Evolutionary conservation across 1,140 invertebrate genomes (phyloP).

Genomic region (Brachystomella parvula): DNA sequence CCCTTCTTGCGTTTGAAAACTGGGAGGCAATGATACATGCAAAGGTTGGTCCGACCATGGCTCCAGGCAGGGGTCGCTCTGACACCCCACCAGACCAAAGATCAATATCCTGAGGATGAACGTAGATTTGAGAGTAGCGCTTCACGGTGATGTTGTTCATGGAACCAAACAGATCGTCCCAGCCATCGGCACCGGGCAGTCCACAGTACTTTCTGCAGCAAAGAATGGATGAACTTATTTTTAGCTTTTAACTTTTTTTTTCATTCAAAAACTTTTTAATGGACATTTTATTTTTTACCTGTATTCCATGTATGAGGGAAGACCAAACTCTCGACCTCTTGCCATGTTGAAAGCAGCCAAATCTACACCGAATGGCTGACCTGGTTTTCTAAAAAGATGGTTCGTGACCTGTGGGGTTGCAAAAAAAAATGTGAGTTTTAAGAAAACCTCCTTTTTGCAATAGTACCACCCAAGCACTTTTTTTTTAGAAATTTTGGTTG

Average conservation of each 20-base stretch:
- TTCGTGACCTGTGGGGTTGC: constrained; percentile 58
- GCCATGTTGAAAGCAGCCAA: constrained; percentile 92
- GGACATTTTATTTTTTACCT: constrained; percentile 42
- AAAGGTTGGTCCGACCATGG: constrained; percentile 89
- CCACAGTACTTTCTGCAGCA: constrained; percentile 73
- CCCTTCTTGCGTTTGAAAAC: constrained; percentile 79
- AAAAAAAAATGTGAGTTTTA: constrained; percentile 1
- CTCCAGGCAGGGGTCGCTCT: constrained; percentile 69
- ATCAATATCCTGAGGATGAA: constrained; percentile 77
- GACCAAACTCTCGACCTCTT: constrained; percentile 80
- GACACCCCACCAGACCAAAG: constrained; percentile 89
- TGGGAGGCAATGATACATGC: constrained; percentile 94
- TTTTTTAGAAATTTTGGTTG: background rate
- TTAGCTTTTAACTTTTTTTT: background rate
- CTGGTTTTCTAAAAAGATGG: constrained; percentile 81
- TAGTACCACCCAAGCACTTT: background rate
- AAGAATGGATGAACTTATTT: background rate
- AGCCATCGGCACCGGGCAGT: constrained; percentile 65
- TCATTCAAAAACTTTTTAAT: constrained; percentile 2
- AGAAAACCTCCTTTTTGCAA: constrained; percentile 9
- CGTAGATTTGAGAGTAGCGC: constrained; percentile 64
- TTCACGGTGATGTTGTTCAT: constrained; percentile 82
- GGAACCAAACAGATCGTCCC: constrained; percentile 74
- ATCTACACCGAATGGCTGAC: constrained; percentile 77
- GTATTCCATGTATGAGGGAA: constrained; percentile 87